A percentile compares a stretch with the other conserved stretches of the same genome.
phyloP scores from a whole-genome alignment of 2,888 invertebrate species.

The Halictus ligatus region DNA sequence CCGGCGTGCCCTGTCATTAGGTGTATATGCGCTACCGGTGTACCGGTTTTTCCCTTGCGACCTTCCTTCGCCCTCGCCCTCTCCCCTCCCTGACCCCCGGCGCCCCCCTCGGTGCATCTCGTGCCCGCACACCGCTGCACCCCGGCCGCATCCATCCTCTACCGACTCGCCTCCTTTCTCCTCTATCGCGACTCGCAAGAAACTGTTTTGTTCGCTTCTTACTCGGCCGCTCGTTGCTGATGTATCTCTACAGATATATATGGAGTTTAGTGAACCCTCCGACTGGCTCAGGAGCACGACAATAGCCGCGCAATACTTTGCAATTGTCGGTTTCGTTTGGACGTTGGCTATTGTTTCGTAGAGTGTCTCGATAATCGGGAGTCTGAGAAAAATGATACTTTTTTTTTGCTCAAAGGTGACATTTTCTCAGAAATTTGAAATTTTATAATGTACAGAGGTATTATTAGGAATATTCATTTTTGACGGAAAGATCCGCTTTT shows the following conservation, averaged over 20 bases:
- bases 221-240: not conserved
- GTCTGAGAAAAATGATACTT: no score
- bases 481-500: no score
- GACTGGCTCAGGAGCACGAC: not conserved
- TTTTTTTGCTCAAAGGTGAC: no score
- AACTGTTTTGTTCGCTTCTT: conserved; percentile 25
- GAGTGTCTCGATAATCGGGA: not conserved
- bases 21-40: conserved; percentile 64
- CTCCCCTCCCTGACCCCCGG: not conserved
- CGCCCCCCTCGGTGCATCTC: not conserved
- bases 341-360: not conserved
- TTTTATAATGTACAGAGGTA: no score
- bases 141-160: conserved; percentile 4
- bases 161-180: conserved; percentile 23
- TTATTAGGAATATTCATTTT: no score
- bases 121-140: not conserved
- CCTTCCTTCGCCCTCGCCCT: conserved; percentile 48
- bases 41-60: conserved; percentile 67
- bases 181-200: conserved; percentile 5
- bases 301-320: not conserved
- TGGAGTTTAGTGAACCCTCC: conserved; percentile 9
- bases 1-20: conserved; percentile 67
- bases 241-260: conserved; percentile 4
- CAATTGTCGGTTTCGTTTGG: not conserved
- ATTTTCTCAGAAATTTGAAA: no score